Base-by-base conservation (phyloP, 1,140 invertebrate species). In the Pseudachorutes palmiensis region DNA sequence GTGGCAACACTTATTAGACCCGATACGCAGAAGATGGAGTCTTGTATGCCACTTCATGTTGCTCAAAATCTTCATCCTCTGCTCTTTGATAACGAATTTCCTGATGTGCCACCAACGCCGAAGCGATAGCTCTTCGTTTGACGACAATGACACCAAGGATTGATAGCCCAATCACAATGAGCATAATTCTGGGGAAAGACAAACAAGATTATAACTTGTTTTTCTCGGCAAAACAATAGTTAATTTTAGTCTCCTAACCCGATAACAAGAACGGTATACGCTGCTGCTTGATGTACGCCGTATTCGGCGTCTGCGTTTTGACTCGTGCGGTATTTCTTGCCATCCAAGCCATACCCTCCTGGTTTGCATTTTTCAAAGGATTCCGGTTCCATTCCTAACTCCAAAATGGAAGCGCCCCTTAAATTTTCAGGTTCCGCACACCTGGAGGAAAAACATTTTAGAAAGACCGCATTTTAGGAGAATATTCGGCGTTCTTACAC, bases 31-130 rank as follows among this genome's bases (percentile, higher is more conserved):
- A 55, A 14, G 51, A 14, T 45, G 61, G 61, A 48, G 33, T 36
- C 14, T 32, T 32, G 33, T 63, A 63, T 3, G 61, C 5, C 5
- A 26, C n/a, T 14, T 67, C 45, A 62, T 61, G 24, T 28, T 67
- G 32, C 22, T 70, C 65, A 28, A 64, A 33, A 14, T 73, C 72
- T 2, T 73, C 69, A 1, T 61, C 61, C 2, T 69, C 69, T n/a
- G 72, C 65, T 58, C 70, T 29, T 59, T 73, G 66, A 36, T 73
- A 73, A 2, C 72, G 67, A 60, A 73, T 71, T 67, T 71, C 59
- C 22, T 69, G 65, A 31, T 67, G 72, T 28, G 61, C 58, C 22
- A 68, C 63, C 1, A 73, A 31, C 2, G 72, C 69, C 2, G 26
- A 5, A 5, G 69, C 65, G n/a, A 73, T 73, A 5, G 72, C 72